A percentile compares a stretch with the other conserved stretches of the same genome.
phyloP scores from a whole-genome alignment of 2,888 invertebrate genomes.

The Idaea biselata region DNA sequence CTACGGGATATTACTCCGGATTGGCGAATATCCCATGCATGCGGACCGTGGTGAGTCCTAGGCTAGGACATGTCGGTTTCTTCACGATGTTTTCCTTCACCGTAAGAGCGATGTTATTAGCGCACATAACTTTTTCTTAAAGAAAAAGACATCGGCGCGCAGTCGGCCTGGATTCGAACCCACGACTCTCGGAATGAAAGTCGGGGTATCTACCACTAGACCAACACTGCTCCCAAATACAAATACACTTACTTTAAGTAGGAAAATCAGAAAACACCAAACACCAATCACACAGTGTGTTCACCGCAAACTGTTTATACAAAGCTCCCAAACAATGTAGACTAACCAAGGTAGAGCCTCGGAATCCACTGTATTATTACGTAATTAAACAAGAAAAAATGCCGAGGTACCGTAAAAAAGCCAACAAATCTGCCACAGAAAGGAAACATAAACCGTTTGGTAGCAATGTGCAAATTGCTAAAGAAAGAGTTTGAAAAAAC shows the following conservation, averaged over 20 bases:
- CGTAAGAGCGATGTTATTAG: no score
- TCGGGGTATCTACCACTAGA: no score
- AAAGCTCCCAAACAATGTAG: conserved; percentile 30
- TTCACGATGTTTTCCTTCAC: no score
- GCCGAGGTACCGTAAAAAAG: conserved; percentile 46
- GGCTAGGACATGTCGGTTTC: no score
- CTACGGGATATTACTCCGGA: no score
- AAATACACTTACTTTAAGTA: neutral
- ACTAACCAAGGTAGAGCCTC: conserved; percentile 21
- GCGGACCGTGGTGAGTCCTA: no score
- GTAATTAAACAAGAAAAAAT: conserved; percentile 57
- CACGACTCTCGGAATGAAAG: no score
- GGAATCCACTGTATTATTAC: conserved; percentile 51
- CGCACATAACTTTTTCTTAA: no score
- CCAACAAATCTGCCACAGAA: conserved; percentile 65
- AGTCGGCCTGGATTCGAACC: no score
- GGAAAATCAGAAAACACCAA: neutral
- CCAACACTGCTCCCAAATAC: no score
- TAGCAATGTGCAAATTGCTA: conserved; percentile 63
- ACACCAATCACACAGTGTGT: neutral
- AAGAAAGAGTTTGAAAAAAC: conserved; percentile 55
- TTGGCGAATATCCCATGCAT: no score
- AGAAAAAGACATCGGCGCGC: no score
- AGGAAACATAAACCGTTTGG: conserved; percentile 64
- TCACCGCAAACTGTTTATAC: conserved; percentile 5